Conservation (phyloP, 2,113 vertebrate genomes). For the Cololabis saira region DNA sequence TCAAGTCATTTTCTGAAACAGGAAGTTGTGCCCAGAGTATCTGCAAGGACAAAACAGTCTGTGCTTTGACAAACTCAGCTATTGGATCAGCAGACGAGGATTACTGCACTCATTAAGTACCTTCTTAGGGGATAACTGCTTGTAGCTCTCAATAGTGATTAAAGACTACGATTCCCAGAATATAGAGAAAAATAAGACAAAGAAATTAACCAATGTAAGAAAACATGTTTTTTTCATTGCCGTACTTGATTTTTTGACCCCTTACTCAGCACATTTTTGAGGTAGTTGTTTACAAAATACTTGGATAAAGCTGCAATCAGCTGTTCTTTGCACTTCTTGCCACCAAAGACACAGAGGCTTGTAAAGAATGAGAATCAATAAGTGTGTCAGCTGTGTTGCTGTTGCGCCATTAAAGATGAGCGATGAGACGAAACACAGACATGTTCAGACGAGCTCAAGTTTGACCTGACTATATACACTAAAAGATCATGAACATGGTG, state of each 20-base stretch:
- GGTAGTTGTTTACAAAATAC: too few relatives aligned
- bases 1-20: slow-evolving; percentile 4
- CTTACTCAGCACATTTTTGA: too few relatives aligned
- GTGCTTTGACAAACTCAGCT: slow-evolving; percentile 18
- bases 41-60: slow-evolving; percentile 11
- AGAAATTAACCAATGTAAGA: too few relatives aligned
- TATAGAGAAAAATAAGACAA: background rate
- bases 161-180: background rate
- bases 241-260: too few relatives aligned
- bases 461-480: background rate
- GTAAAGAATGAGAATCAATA: background rate
- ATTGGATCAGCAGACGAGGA: slow-evolving; percentile 39
- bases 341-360: background rate
- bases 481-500: background rate
- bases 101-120: background rate
- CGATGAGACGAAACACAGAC: background rate
- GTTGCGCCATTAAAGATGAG: background rate
- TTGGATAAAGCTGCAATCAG: background rate
- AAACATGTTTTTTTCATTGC: too few relatives aligned
- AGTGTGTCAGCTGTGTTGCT: slow-evolving; percentile 8
- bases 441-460: slow-evolving; percentile 3
- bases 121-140: slow-evolving; percentile 1
- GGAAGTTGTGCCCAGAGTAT: slow-evolving; percentile 19
- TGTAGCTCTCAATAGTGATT: background rate
- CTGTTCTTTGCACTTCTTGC: background rate